phyloP scores from a whole-genome alignment of 1,140 invertebrate species.

The Papilio aristodemus region DNA sequence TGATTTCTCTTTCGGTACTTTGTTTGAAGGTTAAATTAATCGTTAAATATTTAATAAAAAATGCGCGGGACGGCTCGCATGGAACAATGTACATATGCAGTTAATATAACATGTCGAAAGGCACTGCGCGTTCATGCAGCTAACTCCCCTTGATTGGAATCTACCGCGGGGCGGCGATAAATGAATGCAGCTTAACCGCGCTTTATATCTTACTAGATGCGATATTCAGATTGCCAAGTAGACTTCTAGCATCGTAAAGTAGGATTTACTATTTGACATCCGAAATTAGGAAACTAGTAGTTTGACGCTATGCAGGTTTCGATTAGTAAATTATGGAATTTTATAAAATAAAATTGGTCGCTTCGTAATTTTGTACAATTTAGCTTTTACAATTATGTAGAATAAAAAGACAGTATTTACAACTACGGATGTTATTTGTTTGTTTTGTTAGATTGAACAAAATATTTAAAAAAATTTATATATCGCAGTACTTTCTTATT shows the following conservation, averaged over 20 bases:
- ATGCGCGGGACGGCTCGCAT: not conserved
- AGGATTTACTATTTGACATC: not conserved
- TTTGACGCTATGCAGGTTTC: not conserved
- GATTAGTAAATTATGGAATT: too few species aligned
- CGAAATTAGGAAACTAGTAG: not conserved
- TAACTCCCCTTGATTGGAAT: constrained; percentile 61
- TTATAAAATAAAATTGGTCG: too few species aligned
- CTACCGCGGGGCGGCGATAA: constrained; percentile 59
- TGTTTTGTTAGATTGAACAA: too few species aligned
- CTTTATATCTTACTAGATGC: constrained; percentile 28
- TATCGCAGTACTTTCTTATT: too few species aligned
- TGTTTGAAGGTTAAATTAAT: constrained; percentile 23
- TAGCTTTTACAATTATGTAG: too few species aligned
- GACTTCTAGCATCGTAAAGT: not conserved
- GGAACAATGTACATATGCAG: constrained; percentile 21
- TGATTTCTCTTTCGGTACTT: constrained; percentile 8
- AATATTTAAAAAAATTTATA: too few species aligned
- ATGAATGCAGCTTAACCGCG: constrained; percentile 45
- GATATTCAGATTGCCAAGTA: constrained; percentile 1
- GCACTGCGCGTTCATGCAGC: constrained; percentile 33
- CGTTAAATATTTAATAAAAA: constrained; percentile 31
- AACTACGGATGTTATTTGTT: too few species aligned
- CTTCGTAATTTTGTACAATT: too few species aligned
- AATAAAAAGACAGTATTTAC: too few species aligned
- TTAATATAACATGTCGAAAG: constrained; percentile 28